These are phyloP conservation scores for Theristicus caerulescens DNA, from an alignment of 2,113 vertebrate genomes.

Conservation along the genomic window DNA sequence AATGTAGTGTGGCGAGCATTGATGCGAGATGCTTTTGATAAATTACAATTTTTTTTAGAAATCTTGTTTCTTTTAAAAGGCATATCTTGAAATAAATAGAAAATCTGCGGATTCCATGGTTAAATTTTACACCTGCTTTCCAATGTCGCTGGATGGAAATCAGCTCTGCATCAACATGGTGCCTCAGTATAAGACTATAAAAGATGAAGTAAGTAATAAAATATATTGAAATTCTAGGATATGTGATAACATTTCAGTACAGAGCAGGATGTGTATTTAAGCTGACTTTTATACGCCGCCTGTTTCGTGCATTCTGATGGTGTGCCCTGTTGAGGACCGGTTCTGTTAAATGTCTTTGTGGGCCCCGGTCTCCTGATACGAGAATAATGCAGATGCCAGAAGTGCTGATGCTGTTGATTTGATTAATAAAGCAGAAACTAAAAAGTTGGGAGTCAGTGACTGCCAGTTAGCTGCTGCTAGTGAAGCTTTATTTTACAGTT, in stretches of 20 bases:
- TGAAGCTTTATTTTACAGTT: neutral
- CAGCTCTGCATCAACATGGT: conserved; percentile 72
- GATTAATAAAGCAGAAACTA: neutral
- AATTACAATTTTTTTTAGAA: too few species aligned
- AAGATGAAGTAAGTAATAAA: conserved; percentile 70
- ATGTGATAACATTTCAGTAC: rapidly evolving
- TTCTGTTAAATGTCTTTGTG: neutral
- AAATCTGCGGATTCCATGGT: conserved; percentile 81
- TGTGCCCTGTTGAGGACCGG: rapidly evolving
- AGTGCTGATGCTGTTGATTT: neutral
- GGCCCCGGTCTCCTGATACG: rapidly evolving
- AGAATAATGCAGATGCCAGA: too few species aligned
- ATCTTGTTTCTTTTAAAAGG: conserved; percentile 62
- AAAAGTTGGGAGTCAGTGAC: neutral
- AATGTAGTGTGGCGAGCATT: neutral
- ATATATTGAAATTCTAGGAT: rapidly evolving
- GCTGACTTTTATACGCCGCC: neutral
- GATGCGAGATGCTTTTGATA: neutral
- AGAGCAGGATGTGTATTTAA: neutral
- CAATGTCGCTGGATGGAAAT: conserved; percentile 76
- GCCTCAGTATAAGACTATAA: conserved; percentile 67
- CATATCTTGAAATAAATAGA: conserved; percentile 74
- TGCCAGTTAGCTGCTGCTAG: neutral
- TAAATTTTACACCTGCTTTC: conserved; percentile 79
- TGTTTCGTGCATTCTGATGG: neutral